A percentile compares a stretch with the other conserved stretches of the same genome.
Conservation (phyloP, 2,888 invertebrate genomes). For the Lycaena phlaeas region DNA sequence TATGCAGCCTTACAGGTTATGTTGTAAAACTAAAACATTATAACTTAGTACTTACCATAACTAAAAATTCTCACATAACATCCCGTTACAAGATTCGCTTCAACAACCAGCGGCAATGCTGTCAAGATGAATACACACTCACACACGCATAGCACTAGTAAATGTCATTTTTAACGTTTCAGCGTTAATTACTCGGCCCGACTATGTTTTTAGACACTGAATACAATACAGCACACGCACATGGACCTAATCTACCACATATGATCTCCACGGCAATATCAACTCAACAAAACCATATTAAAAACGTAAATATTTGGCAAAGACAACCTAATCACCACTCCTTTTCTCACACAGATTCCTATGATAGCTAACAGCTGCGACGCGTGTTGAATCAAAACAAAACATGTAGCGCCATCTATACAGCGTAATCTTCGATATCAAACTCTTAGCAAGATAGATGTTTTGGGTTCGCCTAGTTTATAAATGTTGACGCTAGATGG, state of each 20-base stretch:
- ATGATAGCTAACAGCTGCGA: constrained; percentile 73
- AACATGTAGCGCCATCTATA: constrained; percentile 50
- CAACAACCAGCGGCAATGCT: constrained; percentile 63
- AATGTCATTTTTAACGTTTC: constrained; percentile 69
- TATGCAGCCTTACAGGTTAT: not conserved
- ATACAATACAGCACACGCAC: constrained; percentile 46
- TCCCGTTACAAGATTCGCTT: constrained; percentile 68
- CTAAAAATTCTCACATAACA: constrained; percentile 44
- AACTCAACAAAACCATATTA: constrained; percentile 53
- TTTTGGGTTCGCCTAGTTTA: too few species aligned
- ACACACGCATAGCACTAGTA: constrained; percentile 55
- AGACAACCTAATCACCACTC: constrained; percentile 70
- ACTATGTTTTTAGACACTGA: constrained; percentile 42
- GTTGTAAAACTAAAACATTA: constrained; percentile 28
- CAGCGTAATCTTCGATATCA: too few species aligned
- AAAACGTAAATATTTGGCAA: constrained; percentile 59
- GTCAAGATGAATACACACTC: constrained; percentile 49
- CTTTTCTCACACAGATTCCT: constrained; percentile 70
- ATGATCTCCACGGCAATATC: constrained; percentile 37
- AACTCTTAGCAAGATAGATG: too few species aligned
- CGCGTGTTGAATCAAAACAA: constrained; percentile 65
- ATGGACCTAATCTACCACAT: constrained; percentile 43
- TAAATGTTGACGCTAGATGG: too few species aligned
- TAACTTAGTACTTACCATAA: constrained; percentile 45
- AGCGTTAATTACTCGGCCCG: constrained; percentile 55